A percentile compares a stretch with the other conserved stretches of the same genome.
Evolutionary conservation across 2,797 vertebrate genomes (phyloP).

Genomic region (Spea hammondii): DNA sequence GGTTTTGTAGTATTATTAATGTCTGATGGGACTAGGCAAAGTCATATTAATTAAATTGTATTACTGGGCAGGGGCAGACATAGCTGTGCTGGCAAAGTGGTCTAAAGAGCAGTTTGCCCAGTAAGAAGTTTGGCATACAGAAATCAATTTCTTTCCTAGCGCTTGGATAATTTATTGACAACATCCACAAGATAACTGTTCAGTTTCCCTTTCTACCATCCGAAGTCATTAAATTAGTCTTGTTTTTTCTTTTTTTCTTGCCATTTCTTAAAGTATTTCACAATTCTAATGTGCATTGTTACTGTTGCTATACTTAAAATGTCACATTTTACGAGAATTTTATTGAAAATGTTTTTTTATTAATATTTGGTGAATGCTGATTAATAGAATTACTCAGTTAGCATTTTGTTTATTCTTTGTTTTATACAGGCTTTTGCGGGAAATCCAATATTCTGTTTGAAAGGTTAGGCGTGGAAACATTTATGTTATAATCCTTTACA

Average conservation of each 20-base stretch:
- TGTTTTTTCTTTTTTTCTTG: background rate
- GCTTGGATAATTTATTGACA: background rate
- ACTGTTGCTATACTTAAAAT: background rate
- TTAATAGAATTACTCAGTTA: background rate
- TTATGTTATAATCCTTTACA: background rate
- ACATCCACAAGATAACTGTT: background rate
- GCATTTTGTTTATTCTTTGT: background rate
- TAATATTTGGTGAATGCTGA: background rate
- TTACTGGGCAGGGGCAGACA: background rate
- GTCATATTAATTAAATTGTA: background rate
- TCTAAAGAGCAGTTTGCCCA: background rate
- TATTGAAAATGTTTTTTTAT: background rate
- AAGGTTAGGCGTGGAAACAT: slow-evolving; percentile 10
- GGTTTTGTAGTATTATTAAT: background rate
- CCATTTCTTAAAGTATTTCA: background rate
- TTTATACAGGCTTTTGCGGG: background rate
- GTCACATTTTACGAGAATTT: background rate
- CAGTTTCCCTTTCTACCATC: background rate
- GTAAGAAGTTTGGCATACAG: background rate
- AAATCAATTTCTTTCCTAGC: background rate
- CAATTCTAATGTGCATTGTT: background rate
- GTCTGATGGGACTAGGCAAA: background rate
- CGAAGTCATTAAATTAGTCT: background rate
- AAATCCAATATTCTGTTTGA: background rate
- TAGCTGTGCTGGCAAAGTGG: background rate